These are phyloP conservation scores for Dascyllus trimaculatus DNA, from an alignment of 2,113 vertebrate genomes.

Conservation along the genomic window DNA sequence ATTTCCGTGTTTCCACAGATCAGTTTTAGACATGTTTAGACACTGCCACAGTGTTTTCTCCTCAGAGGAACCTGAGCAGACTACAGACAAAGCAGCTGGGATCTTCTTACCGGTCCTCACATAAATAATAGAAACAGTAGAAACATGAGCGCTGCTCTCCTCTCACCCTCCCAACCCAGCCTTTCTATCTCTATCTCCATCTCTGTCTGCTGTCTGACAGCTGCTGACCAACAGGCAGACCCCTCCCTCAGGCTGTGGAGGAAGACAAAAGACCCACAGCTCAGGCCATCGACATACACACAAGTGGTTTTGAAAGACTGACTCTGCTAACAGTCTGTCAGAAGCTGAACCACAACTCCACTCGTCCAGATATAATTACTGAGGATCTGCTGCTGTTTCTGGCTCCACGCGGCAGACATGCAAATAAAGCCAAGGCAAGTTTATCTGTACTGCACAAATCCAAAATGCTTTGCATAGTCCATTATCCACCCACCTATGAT, in stretches of 20 bases:
- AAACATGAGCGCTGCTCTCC: constrained; percentile 47
- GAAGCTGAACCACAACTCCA: constrained; percentile 5
- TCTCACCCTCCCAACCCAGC: neutral
- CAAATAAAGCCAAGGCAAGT: neutral
- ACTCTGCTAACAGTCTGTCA: constrained; percentile 6
- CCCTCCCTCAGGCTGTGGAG: neutral
- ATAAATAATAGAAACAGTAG: constrained; percentile 71
- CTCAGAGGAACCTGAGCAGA: constrained; percentile 28
- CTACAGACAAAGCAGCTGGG: constrained; percentile 31
- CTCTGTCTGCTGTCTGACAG: constrained; percentile 45
- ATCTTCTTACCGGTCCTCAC: constrained; percentile 49
- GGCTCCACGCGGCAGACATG: neutral
- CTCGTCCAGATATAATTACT: constrained; percentile 10
- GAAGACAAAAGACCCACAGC: constrained; percentile 7
- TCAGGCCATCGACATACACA: neutral
- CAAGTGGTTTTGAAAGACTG: constrained; percentile 4
- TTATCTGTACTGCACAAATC: neutral
- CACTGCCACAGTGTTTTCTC: neutral
- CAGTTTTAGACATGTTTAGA: neutral
- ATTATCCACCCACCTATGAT: neutral
- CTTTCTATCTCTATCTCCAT: constrained; percentile 11
- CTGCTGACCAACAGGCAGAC: constrained; percentile 27
- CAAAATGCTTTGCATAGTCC: too few species aligned
- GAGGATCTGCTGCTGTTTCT: constrained; percentile 13
- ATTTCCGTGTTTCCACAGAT: constrained; percentile 1